Conservation (phyloP, 2,888 invertebrate genomes). For the Drosophila falleni region DNA sequence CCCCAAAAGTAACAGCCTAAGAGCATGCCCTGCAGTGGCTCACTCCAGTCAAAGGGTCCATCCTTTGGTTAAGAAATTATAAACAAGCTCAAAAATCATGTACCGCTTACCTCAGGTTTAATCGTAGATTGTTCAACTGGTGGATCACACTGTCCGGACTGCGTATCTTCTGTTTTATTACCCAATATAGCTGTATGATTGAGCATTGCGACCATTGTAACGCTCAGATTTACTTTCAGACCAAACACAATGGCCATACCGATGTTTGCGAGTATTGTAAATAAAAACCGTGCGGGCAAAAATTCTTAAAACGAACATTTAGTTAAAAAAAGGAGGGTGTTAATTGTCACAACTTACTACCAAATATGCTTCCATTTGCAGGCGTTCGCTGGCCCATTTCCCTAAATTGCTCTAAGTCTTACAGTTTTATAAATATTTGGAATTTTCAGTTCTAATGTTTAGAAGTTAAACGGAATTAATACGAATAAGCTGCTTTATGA, state of each 20-base stretch:
- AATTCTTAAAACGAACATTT: constrained; percentile 85
- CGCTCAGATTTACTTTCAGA: constrained; percentile 92
- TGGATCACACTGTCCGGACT: neutral
- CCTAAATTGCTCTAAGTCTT: neutral
- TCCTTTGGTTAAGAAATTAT: constrained; percentile 85
- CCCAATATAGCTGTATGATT: constrained; percentile 88
- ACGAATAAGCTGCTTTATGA: neutral
- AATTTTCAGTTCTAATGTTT: neutral
- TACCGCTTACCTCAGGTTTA: constrained; percentile 67
- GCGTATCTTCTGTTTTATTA: constrained; percentile 23
- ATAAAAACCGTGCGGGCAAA: constrained; percentile 89
- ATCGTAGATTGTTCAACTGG: constrained; percentile 19
- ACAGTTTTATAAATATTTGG: neutral
- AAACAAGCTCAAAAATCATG: neutral
- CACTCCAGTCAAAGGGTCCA: constrained; percentile 92
- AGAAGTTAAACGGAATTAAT: neutral
- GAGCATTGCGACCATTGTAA: constrained; percentile 93
- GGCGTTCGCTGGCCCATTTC: neutral
- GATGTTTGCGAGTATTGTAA: constrained; percentile 90
- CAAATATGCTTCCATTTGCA: neutral
- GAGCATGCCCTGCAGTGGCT: constrained; percentile 90
- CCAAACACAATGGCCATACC: constrained; percentile 93
- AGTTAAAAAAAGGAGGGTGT: too few species aligned
- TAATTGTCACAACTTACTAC: neutral
- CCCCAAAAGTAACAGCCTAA: constrained; percentile 95